Evolutionary conservation across 2,797 vertebrate species (phyloP).

Genomic region (Neosilurus hyrtlii): DNA sequence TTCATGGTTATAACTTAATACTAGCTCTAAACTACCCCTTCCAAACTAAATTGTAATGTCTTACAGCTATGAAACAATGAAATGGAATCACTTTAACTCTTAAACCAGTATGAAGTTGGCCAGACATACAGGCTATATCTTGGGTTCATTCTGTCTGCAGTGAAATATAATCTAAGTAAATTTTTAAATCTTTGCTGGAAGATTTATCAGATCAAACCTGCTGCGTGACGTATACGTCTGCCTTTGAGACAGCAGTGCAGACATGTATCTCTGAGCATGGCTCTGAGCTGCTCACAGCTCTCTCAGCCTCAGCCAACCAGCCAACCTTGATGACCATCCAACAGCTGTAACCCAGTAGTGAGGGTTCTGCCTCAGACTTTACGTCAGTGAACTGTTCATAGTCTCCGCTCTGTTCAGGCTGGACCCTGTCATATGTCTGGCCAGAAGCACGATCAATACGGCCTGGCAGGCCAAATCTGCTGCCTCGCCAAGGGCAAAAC

Average conservation of each 20-base stretch:
- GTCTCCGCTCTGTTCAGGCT: background rate
- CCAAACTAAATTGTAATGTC: too few relatives aligned
- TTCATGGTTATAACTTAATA: too few relatives aligned
- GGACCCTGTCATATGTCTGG: background rate
- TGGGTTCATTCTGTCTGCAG: too few relatives aligned
- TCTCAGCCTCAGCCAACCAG: background rate
- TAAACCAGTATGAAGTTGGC: too few relatives aligned
- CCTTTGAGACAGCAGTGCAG: slow-evolving; percentile 10
- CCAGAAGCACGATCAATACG: background rate
- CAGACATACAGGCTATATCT: too few relatives aligned
- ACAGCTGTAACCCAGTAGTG: background rate
- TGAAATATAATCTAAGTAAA: too few relatives aligned
- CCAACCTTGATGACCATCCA: background rate
- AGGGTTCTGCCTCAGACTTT: background rate
- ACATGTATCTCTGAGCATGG: background rate
- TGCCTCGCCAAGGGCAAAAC: background rate
- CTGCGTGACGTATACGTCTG: slow-evolving; percentile 29
- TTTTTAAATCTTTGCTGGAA: too few relatives aligned
- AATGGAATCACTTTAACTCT: too few relatives aligned
- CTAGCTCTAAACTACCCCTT: too few relatives aligned
- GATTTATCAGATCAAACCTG: slow-evolving; percentile 30
- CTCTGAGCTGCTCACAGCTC: background rate
- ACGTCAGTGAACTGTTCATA: background rate
- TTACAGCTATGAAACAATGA: too few relatives aligned
- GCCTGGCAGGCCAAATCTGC: background rate